A percentile compares a stretch with the other conserved stretches of the same genome.
phyloP scores from a whole-genome alignment of 2,888 invertebrate species.

The Acronicta alni region DNA sequence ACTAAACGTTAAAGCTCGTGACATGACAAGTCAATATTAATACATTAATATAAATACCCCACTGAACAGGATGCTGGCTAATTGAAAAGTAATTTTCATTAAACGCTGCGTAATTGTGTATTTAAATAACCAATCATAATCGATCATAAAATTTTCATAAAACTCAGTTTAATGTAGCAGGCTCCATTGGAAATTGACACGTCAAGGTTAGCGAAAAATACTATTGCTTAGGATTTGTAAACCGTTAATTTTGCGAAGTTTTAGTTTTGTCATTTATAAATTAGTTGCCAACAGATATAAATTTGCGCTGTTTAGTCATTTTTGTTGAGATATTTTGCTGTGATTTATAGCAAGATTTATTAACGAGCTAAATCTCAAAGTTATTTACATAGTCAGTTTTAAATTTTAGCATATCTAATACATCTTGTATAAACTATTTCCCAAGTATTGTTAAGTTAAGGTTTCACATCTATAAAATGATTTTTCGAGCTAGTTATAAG shows the following conservation, averaged over 20 bases:
- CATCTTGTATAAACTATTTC: too few species aligned
- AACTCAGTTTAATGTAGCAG: constrained; percentile 49
- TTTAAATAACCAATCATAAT: constrained; percentile 64
- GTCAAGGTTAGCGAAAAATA: constrained; percentile 59
- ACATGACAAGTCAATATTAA: constrained; percentile 52
- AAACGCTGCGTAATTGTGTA: constrained; percentile 54
- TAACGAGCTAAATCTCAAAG: too few species aligned
- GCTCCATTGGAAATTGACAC: constrained; percentile 43
- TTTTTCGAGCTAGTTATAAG: too few species aligned
- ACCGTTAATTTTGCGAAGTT: constrained; percentile 22
- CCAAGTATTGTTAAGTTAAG: too few species aligned
- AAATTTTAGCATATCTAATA: too few species aligned
- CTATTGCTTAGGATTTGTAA: constrained; percentile 29
- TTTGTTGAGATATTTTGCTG: constrained; percentile 20
- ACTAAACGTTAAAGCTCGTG: constrained; percentile 38
- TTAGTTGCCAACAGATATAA: constrained; percentile 33
- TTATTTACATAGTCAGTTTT: too few species aligned
- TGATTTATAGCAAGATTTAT: constrained; percentile 14
- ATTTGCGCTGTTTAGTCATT: constrained; percentile 29
- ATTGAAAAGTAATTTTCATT: constrained; percentile 63
- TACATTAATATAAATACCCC: constrained; percentile 40
- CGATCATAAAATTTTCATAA: constrained; percentile 66
- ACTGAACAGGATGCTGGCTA: constrained; percentile 53
- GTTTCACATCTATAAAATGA: too few species aligned
- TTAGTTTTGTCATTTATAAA: constrained; percentile 36